Base-by-base conservation (phyloP, 92 coral and sea anemone genomes). In the Paragorgia papillata region DNA sequence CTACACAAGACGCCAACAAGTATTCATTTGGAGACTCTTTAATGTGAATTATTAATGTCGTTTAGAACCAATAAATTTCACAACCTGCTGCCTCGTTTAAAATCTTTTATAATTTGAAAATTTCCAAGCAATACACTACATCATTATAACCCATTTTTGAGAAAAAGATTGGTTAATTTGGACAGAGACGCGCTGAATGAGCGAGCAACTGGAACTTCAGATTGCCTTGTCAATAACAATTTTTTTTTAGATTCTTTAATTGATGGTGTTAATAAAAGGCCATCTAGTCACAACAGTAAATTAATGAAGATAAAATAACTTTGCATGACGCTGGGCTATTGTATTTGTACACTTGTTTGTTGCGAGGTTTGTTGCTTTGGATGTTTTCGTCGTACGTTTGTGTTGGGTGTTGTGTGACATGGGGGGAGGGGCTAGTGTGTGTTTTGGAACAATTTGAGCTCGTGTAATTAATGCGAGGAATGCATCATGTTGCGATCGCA, bases 401-500 rank as follows among this genome's bases (percentile, higher is more conserved):
- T 66, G 73, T n/a, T n/a, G n/a, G n/a, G n/a, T n/a, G n/a, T n/a
- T 68, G 75, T 7, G 53, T 46, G 14, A 46, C 53, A 53, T 31
- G 14, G 78, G 78, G 78, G 78, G 78, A 53, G 78, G 78, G 78
- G 64, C 78, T 55, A 71, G 78, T 71, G 64, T 71, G 29, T 71
- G 63, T 71, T 32, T 71, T 71, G 20, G 78, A 71, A 71, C 78
- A 71, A 71, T 71, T 71, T 71, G 64, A 71, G 64, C 78, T 71
- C 78, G 78, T 71, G 78, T 71, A 71, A 71, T 71, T 71, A 71
- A 71, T 71, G 78, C 78, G 48, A 15, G 82, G 73, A 66, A 33
- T 80, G 82, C 73, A 81, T 83, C 74, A 67, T 65, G 69, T 37
- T 48, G 63, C 54, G 83, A 82, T 57, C 58, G 41, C 87, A 76